phyloP scores from a whole-genome alignment of 2,888 invertebrate genomes.

The Sarcophaga caerulescens region DNA sequence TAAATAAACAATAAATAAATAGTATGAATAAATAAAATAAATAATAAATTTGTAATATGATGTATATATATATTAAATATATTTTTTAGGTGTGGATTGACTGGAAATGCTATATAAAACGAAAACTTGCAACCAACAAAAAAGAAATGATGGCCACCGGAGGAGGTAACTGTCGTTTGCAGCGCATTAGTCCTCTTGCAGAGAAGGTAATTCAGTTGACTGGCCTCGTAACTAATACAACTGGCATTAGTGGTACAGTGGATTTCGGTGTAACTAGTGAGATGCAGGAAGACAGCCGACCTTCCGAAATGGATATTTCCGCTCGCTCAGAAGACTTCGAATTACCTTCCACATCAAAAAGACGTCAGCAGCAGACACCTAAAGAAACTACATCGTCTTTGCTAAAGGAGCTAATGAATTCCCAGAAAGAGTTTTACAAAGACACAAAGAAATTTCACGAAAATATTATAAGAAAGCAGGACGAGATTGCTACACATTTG shows the following conservation, averaged over 20 bases:
- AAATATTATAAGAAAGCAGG: not conserved
- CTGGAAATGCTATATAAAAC: no score
- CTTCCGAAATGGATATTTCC: conserved; percentile 44
- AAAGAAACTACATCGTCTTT: conserved; percentile 12
- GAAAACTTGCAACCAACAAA: no score
- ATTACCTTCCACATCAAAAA: conserved; percentile 17
- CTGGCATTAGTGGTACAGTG: conserved; percentile 15
- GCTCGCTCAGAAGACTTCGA: conserved; percentile 15
- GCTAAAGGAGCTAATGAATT: conserved; percentile 2
- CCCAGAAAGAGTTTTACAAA: conserved; percentile 9
- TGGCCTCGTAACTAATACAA: conserved; percentile 12
- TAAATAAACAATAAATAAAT: no score
- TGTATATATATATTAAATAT: no score
- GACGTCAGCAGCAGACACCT: conserved; percentile 5
- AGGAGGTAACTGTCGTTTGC: no score
- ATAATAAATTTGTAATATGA: no score
- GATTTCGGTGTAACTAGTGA: conserved; percentile 35
- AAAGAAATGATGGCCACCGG: no score
- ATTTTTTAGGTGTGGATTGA: no score
- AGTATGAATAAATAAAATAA: no score
- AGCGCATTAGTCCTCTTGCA: no score
- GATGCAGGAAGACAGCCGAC: not conserved
- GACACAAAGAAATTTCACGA: conserved; percentile 6
- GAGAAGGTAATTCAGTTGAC: no score
- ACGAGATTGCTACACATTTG: conserved; percentile 11